Conservation (phyloP, 2,113 vertebrate species). For the Ceyx margarethae region DNA sequence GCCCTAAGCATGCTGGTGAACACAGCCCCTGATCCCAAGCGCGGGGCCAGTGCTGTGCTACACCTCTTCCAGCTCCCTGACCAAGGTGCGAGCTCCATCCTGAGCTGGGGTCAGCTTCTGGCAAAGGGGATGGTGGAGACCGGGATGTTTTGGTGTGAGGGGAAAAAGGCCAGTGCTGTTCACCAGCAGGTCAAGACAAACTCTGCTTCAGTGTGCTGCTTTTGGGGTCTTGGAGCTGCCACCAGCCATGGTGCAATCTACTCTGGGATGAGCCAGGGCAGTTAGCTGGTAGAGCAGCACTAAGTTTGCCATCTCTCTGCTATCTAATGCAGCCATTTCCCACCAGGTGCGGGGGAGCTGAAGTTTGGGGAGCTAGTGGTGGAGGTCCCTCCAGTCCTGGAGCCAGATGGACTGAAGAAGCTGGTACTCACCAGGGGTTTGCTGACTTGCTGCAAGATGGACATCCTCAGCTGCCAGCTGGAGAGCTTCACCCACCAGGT, state of each 20-base stretch:
- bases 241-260: fast-evolving
- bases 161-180: neutral
- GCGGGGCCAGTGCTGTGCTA: slow-evolving; percentile 69
- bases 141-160: fast-evolving
- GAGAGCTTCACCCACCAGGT: slow-evolving; percentile 9
- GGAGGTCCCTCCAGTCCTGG: neutral
- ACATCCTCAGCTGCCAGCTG: slow-evolving; percentile 70
- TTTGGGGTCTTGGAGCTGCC: fast-evolving
- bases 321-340: neutral
- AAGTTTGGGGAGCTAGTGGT: slow-evolving; percentile 76
- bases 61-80: slow-evolving; percentile 71
- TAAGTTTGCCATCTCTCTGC: neutral
- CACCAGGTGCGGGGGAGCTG: slow-evolving; percentile 68
- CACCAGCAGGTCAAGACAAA: neutral
- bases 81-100: slow-evolving; percentile 20
- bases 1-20: slow-evolving; percentile 86
- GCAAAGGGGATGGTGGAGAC: fast-evolving
- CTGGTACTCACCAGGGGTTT: slow-evolving; percentile 81
- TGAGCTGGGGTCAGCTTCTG: fast-evolving
- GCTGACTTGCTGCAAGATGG: slow-evolving; percentile 78
- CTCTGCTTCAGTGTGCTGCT: neutral
- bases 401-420: slow-evolving; percentile 65
- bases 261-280: neutral
- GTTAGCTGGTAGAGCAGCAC: neutral
- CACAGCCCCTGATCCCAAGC: slow-evolving; percentile 57